Evolutionary conservation across 2,888 invertebrate genomes (phyloP), one percentile per base, ranked within the genome.

Genomic region (Ferrisia virgata): DNA sequence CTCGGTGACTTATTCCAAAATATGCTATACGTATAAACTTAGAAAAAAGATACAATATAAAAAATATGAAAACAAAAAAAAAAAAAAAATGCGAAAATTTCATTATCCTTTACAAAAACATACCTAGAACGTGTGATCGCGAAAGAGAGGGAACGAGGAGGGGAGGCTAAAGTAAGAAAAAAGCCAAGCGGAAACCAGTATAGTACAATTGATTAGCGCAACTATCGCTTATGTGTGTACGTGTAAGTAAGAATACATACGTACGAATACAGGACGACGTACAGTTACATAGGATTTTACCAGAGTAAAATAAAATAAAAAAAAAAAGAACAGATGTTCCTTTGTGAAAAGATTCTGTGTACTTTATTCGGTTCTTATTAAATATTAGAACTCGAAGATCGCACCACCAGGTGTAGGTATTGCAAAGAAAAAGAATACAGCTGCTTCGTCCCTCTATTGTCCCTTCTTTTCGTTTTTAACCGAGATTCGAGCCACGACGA

Each of bases 321-420:
- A 53, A 33, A 43, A 81, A 58, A 58, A 58, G 82, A 82, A 72
- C 82, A 82, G 82, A 82, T 82, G 82, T 82, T 82, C 82, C 43
- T 82, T 82, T 82, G 82, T 82, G 36, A 82, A 82, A 72, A 76
- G 72, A 82, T 82, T 82, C 72, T 28, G 72, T 39, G 72, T 43
- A 36, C 69, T 72, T 53, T 82, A 36, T 82, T 40, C 64, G 36
- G 40, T 82, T 82, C 82, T 82, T 82, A 82, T 82, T 82, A 82
- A 72, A 82, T 82, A 81, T 53, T 53, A 53, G 81, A 53, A 53
- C 33, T 81, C 53, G 53, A 81, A 53, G 53, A 81, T 81, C 53
- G 81, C 81, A 43, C 81, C 31, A 81, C 31, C 43, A 72, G 72
- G 72, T 72, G 72, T 72, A n/a, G n/a, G n/a, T n/a, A 72, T 72